Evolutionary conservation across 2,888 invertebrate species (phyloP).

Genomic region (Lepidocyrtoides sp.): DNA sequence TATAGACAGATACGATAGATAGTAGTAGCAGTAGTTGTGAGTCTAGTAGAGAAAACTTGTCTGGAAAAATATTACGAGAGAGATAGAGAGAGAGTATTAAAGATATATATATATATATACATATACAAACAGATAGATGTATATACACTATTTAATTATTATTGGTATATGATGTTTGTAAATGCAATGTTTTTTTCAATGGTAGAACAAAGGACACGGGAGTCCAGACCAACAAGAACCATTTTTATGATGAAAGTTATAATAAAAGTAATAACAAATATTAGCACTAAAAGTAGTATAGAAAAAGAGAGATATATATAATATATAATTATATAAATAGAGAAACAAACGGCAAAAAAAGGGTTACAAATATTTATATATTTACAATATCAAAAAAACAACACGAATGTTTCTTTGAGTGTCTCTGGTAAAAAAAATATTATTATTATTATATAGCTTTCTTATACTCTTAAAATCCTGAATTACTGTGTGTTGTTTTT

Average conservation of each 20-base stretch:
- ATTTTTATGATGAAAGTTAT: slow-evolving; percentile 15
- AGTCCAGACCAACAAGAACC: slow-evolving; percentile 83
- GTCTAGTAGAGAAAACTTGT: neutral
- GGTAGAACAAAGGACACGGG: slow-evolving; percentile 58
- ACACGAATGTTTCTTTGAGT: too few species aligned
- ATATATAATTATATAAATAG: too few species aligned
- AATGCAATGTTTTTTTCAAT: neutral
- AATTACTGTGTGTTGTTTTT: slow-evolving; percentile 33
- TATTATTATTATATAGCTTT: neutral
- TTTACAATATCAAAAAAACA: slow-evolving; percentile 51
- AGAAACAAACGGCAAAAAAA: slow-evolving; percentile 32
- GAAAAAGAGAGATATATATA: slow-evolving; percentile 37
- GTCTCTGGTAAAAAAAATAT: too few species aligned
- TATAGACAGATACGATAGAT: neutral
- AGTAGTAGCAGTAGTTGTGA: too few species aligned
- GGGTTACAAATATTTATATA: slow-evolving; percentile 25
- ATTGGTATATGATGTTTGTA: neutral
- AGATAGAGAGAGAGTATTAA: neutral
- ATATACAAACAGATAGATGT: neutral
- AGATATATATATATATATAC: neutral
- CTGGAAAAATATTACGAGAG: neutral
- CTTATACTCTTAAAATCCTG: neutral
- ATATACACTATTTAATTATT: neutral
- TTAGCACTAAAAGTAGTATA: neutral
- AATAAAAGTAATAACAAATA: neutral